These are phyloP conservation scores for Aurelia aurita DNA, from an alignment of 30 jellyfish, hydroid and myxozoan species.

Conservation along the genomic window DNA sequence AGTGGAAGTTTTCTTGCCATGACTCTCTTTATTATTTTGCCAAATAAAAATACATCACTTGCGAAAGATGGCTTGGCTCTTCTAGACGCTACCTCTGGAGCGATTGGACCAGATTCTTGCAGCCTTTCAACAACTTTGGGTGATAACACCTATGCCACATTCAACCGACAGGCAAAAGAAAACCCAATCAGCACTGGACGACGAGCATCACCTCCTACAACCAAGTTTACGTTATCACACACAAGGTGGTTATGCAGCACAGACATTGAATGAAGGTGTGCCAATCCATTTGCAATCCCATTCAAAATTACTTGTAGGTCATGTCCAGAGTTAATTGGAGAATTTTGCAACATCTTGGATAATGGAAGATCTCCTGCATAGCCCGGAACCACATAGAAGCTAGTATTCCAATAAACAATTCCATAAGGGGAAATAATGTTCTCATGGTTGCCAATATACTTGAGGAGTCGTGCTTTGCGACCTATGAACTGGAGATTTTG, in stretches of 20 bases:
- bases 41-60: conserved; percentile 7
- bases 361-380: too few species aligned
- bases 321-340: background rate
- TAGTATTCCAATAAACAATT: too few species aligned
- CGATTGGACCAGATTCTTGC: too few species aligned
- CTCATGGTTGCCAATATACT: too few species aligned
- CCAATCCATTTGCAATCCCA: background rate
- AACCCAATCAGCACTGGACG: conserved; percentile 11
- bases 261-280: background rate
- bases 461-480: background rate
- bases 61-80: background rate
- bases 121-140: background rate
- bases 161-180: background rate
- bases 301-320: background rate
- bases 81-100: background rate
- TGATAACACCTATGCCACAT: background rate
- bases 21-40: background rate
- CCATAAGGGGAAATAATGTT: too few species aligned
- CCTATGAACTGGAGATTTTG: background rate
- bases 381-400: too few species aligned
- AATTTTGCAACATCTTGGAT: too few species aligned
- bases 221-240: background rate
- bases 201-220: background rate
- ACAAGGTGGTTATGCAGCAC: background rate
- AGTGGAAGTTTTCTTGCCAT: background rate